These are phyloP conservation scores for Eupeodes luniger DNA, from an alignment of 2,888 invertebrate species.

Conservation along the genomic window DNA sequence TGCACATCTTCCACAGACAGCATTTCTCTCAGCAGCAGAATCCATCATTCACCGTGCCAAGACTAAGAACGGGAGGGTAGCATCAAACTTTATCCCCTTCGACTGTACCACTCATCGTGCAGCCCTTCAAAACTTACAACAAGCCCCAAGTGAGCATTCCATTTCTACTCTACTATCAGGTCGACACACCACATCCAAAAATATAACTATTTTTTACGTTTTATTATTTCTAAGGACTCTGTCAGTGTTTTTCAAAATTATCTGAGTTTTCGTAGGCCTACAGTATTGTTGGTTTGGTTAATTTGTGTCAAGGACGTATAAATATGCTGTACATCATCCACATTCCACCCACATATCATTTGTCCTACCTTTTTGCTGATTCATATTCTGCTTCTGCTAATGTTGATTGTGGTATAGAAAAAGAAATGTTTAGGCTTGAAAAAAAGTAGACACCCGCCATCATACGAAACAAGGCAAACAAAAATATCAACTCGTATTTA, in stretches of 20 bases:
- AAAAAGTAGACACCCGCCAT: neutral
- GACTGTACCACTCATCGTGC: neutral
- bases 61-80: neutral
- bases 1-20: neutral
- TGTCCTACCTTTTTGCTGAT: constrained; percentile 38
- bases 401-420: constrained; percentile 10
- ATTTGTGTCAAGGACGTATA: constrained; percentile 76
- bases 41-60: neutral
- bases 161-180: neutral
- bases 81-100: neutral
- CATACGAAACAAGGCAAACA: neutral
- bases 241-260: constrained; percentile 41
- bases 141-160: neutral
- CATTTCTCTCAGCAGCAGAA: neutral
- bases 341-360: constrained; percentile 50
- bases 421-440: constrained; percentile 5
- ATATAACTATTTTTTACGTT: neutral
- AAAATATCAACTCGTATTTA: neutral
- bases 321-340: constrained; percentile 63
- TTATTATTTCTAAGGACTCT: constrained; percentile 28
- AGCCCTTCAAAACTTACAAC: neutral
- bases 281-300: constrained; percentile 64
- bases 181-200: neutral
- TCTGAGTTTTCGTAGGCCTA: constrained; percentile 28
- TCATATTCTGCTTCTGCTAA: constrained; percentile 46